Evolutionary conservation across 2,888 invertebrate genomes (phyloP).

Genomic region (Campoplex nolae): DNA sequence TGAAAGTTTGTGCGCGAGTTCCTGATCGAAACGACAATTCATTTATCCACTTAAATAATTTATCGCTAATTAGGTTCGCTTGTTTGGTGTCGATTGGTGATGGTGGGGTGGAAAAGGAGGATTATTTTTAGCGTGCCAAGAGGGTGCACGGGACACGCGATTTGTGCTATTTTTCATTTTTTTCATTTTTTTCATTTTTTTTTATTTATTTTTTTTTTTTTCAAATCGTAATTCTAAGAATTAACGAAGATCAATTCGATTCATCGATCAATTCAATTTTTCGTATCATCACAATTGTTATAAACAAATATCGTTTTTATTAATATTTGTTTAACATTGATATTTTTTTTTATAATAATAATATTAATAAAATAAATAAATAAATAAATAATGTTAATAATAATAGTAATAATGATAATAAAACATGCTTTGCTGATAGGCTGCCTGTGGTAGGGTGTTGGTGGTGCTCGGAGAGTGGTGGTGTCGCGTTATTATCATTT

Average conservation of each 20-base stretch:
- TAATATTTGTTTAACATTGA: not conserved
- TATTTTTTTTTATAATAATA: constrained; percentile 54
- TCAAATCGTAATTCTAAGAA: not conserved
- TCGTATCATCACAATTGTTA: not conserved
- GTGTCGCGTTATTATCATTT: constrained; percentile 70
- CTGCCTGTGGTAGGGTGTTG: constrained; percentile 83
- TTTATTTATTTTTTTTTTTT: constrained; percentile 8
- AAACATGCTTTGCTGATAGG: constrained; percentile 83
- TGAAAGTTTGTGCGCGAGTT: constrained; percentile 94
- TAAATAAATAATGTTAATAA: not conserved
- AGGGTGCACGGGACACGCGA: constrained; percentile 38
- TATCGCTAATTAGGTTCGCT: not conserved
- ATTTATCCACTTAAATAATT: constrained; percentile 23
- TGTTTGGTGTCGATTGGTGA: constrained; percentile 30
- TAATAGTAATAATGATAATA: constrained; percentile 62
- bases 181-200: constrained; percentile 21
- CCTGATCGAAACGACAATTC: constrained; percentile 85
- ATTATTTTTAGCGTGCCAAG: constrained; percentile 51
- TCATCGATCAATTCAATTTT: not conserved
- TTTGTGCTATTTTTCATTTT: constrained; percentile 25
- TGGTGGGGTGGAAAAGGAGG: constrained; percentile 46
- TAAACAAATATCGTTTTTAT: not conserved
- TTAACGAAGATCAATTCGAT: not conserved
- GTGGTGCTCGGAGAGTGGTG: constrained; percentile 83
- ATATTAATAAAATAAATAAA: constrained; percentile 48